These are phyloP conservation scores for Microcebus jonahi DNA, from an alignment of 2,113 vertebrate genomes.

Conservation along the genomic window DNA sequence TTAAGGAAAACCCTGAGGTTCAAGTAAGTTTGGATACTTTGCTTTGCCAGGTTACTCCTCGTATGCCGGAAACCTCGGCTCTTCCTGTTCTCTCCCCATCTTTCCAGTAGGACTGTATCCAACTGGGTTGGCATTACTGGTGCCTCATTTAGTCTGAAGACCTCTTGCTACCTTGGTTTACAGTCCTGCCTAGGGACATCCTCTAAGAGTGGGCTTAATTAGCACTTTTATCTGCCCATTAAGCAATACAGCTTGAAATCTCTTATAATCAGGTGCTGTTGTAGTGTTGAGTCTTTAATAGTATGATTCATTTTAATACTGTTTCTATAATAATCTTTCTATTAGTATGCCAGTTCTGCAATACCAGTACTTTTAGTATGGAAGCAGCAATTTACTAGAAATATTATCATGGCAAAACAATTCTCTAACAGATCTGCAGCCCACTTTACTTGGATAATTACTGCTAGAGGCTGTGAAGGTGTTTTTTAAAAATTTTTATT, in stretches of 20 bases:
- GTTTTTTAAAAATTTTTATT: neutral
- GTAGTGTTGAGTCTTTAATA: conserved; percentile 77
- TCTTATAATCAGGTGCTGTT: conserved; percentile 65
- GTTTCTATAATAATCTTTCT: conserved; percentile 77
- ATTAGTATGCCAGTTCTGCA: conserved; percentile 65
- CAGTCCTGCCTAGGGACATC: conserved; percentile 47
- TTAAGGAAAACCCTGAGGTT: conserved; percentile 6
- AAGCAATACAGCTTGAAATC: conserved; percentile 63
- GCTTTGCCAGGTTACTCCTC: neutral
- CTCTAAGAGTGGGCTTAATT: conserved; percentile 70
- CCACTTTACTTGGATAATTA: conserved; percentile 58
- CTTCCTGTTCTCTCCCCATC: neutral
- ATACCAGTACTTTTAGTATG: conserved; percentile 54
- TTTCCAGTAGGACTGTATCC: neutral
- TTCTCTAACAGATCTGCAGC: conserved; percentile 49
- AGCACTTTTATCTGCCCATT: conserved; percentile 72
- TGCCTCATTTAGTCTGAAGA: conserved; percentile 35
- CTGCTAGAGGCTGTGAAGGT: neutral
- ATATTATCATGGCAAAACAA: conserved; percentile 39
- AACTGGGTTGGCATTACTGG: conserved; percentile 1
- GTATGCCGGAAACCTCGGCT: neutral
- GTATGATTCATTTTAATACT: conserved; percentile 77
- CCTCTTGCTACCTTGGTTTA: conserved; percentile 56
- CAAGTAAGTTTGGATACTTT: conserved; percentile 45
- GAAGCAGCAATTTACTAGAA: conserved; percentile 62